phyloP scores from a whole-genome alignment of 2,888 invertebrate genomes.

The Empis livida region DNA sequence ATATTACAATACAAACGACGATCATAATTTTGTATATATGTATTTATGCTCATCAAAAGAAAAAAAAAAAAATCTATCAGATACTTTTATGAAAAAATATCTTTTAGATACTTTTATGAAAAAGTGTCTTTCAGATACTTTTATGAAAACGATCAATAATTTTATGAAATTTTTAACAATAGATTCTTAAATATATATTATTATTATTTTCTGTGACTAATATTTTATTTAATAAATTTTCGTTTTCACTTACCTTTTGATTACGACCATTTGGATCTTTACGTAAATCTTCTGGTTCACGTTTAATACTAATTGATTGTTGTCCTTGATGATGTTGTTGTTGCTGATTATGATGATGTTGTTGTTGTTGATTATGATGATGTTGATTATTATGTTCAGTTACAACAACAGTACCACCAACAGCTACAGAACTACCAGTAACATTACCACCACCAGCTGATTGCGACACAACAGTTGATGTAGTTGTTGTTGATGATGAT shows the following conservation, averaged over 20 bases:
- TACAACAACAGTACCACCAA: constrained; percentile 16
- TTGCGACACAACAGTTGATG: constrained; percentile 7
- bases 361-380: constrained; percentile 20
- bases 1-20: no score
- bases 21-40: no score
- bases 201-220: no score
- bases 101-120: no score
- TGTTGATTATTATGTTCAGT: constrained; percentile 17
- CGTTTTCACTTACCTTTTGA: constrained; percentile 37
- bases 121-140: no score
- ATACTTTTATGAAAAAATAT: no score
- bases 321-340: constrained; percentile 21
- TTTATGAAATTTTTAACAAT: no score
- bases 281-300: constrained; percentile 37
- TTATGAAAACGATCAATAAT: no score
- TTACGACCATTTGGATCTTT: constrained; percentile 33
- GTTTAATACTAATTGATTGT: constrained; percentile 34
- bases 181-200: no score
- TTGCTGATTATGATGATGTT: constrained; percentile 21
- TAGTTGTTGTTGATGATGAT: constrained; percentile 17
- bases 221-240: neutral
- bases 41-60: no score
- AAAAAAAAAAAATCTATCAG: no score
- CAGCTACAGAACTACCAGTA: constrained; percentile 22
- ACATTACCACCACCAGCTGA: constrained; percentile 12